Evolutionary conservation across 2,113 vertebrate species (phyloP).

Genomic region (Erythrolamprus reginae): DNA sequence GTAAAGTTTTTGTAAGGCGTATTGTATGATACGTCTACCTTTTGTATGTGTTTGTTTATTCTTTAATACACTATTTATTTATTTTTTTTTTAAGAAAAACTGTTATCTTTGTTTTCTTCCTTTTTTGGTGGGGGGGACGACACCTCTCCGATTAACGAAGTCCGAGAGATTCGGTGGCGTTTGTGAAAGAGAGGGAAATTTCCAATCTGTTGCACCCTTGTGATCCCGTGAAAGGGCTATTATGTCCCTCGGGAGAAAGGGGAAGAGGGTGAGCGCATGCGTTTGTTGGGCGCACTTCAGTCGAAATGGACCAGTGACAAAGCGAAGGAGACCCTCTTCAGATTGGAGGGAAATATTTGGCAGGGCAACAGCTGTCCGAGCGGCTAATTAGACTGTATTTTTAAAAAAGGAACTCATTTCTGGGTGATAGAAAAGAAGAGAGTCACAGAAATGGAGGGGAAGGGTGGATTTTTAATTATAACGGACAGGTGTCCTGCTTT

Average conservation of each 20-base stretch:
- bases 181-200: conserved; percentile 6
- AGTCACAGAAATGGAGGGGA: conserved; percentile 74
- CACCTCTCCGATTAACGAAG: neutral
- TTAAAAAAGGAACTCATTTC: conserved; percentile 67
- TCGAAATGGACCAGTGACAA: conserved; percentile 72
- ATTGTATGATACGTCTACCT: too few relatives aligned
- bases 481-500: conserved; percentile 86
- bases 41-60: too few relatives aligned
- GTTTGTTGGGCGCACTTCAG: conserved; percentile 67
- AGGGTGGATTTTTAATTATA: conserved; percentile 84
- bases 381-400: conserved; percentile 52
- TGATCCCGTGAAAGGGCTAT: conserved; percentile 67
- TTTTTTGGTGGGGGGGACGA: neutral
- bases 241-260: conserved; percentile 48
- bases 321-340: conserved; percentile 24
- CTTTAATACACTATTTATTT: too few relatives aligned
- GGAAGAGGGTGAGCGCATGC: neutral
- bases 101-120: neutral
- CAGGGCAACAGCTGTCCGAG: conserved; percentile 63
- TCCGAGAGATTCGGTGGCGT: conserved; percentile 12
- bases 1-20: too few relatives aligned
- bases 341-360: conserved; percentile 49
- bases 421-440: conserved; percentile 78
- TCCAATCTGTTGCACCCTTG: conserved; percentile 43
- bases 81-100: too few relatives aligned